These are phyloP conservation scores for Merluccius polli DNA, from an alignment of 2,797 vertebrate genomes.

Conservation along the genomic window DNA sequence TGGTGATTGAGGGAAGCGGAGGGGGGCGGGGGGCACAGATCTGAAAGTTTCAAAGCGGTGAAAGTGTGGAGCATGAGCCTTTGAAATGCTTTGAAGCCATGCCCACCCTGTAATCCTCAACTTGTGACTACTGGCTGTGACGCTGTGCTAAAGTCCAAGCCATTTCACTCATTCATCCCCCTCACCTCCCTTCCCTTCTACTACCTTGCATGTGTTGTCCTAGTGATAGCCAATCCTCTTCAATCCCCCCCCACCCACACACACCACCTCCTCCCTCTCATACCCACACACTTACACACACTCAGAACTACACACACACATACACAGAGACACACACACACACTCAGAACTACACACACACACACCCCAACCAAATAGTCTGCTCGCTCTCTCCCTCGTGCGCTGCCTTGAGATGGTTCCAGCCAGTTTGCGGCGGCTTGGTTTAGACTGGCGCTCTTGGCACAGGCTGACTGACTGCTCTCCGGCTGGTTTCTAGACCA, in stretches of 20 bases:
- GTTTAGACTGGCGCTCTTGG: conserved; percentile 55
- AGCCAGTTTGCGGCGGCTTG: conserved; percentile 64
- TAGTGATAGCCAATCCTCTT: conserved; percentile 24
- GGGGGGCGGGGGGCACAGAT: background rate
- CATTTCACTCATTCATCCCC: conserved; percentile 25
- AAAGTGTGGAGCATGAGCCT: conserved; percentile 60
- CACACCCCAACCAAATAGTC: background rate
- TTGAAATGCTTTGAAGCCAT: conserved; percentile 59
- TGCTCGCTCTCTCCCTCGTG: background rate
- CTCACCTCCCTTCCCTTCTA: conserved; percentile 19
- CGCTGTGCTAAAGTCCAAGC: conserved; percentile 62
- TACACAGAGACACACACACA: background rate
- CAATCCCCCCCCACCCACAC: background rate
- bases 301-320: background rate
- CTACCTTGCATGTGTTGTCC: conserved; percentile 35
- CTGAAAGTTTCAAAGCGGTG: conserved; percentile 32
- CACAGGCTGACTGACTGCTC: conserved; percentile 40
- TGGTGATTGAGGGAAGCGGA: background rate
- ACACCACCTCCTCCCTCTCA: background rate
- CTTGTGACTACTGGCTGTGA: conserved; percentile 66
- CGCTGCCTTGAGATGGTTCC: conserved; percentile 54
- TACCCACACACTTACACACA: background rate
- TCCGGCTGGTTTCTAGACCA: conserved; percentile 40
- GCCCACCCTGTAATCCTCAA: conserved; percentile 66
- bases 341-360: background rate